Evolutionary conservation across 2,797 vertebrate species (phyloP), one percentile per base, ranked within the genome.

Genomic region (Rhabdomys pumilio): DNA sequence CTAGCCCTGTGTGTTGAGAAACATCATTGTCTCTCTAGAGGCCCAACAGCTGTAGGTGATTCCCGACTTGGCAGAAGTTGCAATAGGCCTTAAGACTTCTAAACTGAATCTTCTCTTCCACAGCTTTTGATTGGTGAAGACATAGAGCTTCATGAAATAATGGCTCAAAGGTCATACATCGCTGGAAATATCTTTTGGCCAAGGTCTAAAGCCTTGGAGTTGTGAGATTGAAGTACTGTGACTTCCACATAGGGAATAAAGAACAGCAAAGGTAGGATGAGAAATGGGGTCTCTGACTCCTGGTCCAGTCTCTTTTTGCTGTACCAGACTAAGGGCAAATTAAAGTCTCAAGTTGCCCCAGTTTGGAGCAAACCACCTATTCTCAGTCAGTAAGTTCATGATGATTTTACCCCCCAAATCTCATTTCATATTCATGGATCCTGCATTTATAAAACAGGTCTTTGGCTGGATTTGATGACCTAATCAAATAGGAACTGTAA

Each of bases 21-120:
- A 93, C 63, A 53, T 93, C 91, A 80, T 67, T 67, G 26, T 87
- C 79, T 97, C 91, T 92, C 80, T 41, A 73, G 94, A 96, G 94
- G n/a, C 12, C 0, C 84, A 89, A 90, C 89, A 96, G 95, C 94
- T 96, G 80, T 87, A 94, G 93, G 97, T 96, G 95, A 98, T 97
- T 97, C 95, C 96, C 93, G 76, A 55, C 83, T 97, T 97, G 97
- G 97, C 89, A 93, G 26, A 86, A 22, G 6, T 95, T 95, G 47
- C 76, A 94, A 75, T 59, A 76, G 44, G 24, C 44, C 72, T 90
- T 89, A 94, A 94, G 31, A 0, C 29, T 91, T 44, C 53, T 65
- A 79, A 96, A 89, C 91, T 41, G 24, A 96, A 81, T 91, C 63
- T 86, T 20, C 50, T 59, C 15, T 59, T 95, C 90, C 57, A 89